Conservation (phyloP, 2,888 invertebrate genomes). For the Nesidiocoris tenuis region DNA sequence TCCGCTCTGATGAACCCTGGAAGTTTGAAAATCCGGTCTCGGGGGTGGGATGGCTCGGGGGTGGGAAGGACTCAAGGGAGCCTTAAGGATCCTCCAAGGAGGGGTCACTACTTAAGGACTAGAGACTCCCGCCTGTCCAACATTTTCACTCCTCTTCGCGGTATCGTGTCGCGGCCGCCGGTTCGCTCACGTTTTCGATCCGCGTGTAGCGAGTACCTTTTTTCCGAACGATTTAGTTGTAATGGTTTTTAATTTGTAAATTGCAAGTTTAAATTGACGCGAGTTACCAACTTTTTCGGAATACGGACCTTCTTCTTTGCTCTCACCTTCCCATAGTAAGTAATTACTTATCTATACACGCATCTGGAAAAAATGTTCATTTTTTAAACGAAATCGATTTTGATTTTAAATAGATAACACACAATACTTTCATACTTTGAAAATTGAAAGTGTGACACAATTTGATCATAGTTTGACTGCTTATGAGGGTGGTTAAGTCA, state of each 20-base stretch:
- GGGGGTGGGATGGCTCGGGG: not conserved
- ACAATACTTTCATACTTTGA: no score
- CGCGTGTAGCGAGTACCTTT: constrained; percentile 10
- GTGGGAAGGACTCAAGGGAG: not conserved
- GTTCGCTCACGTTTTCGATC: not conserved
- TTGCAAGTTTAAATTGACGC: no score
- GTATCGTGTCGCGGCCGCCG: not conserved
- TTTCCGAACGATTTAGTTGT: not conserved
- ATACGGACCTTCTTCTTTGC: no score
- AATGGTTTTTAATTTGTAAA: not conserved
- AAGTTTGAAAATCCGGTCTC: not conserved
- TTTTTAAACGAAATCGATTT: no score
- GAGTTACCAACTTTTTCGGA: no score
- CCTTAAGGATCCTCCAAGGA: not conserved
- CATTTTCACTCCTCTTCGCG: constrained; percentile 17
- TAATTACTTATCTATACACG: no score
- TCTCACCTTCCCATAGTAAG: no score
- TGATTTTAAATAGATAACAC: no score
- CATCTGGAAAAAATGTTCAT: no score
- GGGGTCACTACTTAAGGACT: constrained; percentile 22
- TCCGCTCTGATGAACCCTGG: not conserved
- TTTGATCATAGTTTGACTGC: no score
- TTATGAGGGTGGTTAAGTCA: no score
- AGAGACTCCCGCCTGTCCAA: not conserved
- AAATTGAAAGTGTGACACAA: no score